Conservation (phyloP, 2,113 vertebrate genomes). For the Alethe diademata region DNA sequence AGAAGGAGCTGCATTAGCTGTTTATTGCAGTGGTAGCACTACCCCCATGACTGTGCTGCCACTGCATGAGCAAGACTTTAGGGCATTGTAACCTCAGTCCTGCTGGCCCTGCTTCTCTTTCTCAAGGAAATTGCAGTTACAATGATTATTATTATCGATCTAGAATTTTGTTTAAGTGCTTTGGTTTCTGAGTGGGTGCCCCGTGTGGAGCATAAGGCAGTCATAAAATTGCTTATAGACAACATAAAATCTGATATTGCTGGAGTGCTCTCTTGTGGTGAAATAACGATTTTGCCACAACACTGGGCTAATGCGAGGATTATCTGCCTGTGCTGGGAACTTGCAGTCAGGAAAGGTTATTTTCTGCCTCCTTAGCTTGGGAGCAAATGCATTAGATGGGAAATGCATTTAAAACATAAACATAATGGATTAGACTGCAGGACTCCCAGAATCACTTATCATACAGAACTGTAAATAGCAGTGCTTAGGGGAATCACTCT, state of each 20-base stretch:
- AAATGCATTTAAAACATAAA: slow-evolving; percentile 47
- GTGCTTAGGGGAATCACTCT: slow-evolving; percentile 35
- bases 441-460: slow-evolving; percentile 36
- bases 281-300: slow-evolving; percentile 38
- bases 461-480: slow-evolving; percentile 43
- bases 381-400: slow-evolving; percentile 27
- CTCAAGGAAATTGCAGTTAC: slow-evolving; percentile 12
- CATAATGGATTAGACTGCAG: slow-evolving; percentile 45
- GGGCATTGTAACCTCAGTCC: not conserved
- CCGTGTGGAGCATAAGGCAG: not conserved
- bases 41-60: not conserved
- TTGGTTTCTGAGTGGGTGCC: slow-evolving; percentile 10
- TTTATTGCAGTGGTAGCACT: not conserved
- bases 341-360: slow-evolving; percentile 12
- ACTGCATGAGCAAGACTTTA: not conserved
- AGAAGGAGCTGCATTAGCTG: not conserved
- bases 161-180: slow-evolving; percentile 32
- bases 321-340: not conserved
- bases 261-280: slow-evolving; percentile 74
- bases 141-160: slow-evolving; percentile 37
- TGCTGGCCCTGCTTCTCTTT: not conserved
- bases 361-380: slow-evolving; percentile 37
- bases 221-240: not conserved
- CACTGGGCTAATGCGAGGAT: not conserved
- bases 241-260: slow-evolving; percentile 37